These are phyloP conservation scores for Rhagologus leucostigma DNA, from an alignment of 2,113 vertebrate genomes.

Conservation along the genomic window DNA sequence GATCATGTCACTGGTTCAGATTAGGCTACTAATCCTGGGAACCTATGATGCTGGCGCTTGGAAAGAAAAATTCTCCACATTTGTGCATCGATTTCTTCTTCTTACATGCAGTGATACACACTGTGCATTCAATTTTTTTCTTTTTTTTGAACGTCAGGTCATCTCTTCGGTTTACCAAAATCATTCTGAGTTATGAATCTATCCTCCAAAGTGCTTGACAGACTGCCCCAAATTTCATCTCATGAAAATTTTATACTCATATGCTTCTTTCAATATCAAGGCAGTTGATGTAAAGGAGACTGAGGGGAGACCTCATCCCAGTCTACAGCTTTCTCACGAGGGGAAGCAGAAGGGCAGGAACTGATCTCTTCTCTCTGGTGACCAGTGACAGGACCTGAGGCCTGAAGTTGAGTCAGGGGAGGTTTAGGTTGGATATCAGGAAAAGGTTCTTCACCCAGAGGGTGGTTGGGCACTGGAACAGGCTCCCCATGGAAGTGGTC, in stretches of 20 bases:
- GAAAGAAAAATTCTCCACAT: neutral
- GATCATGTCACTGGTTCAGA: neutral
- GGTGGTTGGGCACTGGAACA: neutral
- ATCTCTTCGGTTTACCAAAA: neutral
- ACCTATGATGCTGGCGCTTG: neutral
- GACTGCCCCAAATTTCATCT: neutral
- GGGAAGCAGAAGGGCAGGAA: neutral
- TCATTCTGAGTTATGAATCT: neutral
- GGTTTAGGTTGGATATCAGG: neutral
- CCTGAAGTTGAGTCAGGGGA: neutral
- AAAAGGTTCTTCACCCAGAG: neutral
- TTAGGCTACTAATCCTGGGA: neutral
- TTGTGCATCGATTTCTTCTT: neutral
- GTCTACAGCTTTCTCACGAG: neutral
- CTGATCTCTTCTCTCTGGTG: neutral
- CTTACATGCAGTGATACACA: neutral
- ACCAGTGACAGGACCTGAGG: rapidly evolving
- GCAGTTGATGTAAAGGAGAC: neutral
- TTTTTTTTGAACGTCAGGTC: neutral
- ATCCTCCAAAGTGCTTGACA: neutral
- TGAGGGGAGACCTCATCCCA: neutral
- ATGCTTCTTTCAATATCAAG: neutral
- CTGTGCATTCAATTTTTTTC: neutral
- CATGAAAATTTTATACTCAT: neutral
- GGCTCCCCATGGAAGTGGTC: neutral